Evolutionary conservation across 2,113 vertebrate species (phyloP), one percentile per base, ranked within the genome.

Genomic region (Choloepus hoffmanni): DNA sequence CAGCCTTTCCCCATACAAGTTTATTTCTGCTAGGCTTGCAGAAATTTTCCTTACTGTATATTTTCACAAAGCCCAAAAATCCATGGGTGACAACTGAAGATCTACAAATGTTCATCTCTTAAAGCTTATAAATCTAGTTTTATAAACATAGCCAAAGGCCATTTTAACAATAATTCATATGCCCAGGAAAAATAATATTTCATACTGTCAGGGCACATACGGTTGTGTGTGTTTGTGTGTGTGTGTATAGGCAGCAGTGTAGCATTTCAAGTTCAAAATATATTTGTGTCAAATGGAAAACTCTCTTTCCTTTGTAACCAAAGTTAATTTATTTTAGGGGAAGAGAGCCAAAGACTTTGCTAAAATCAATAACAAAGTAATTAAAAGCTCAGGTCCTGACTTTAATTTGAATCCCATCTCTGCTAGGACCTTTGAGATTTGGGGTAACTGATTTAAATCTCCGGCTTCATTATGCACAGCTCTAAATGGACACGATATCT

Each of bases 21-120:
- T 88, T 58, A 86, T 93, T 97, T 96, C 83, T 97, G 92, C 90
- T 96, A 21, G 40, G 48, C 36, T 89, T 96, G 92, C 89, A 97
- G 81, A 92, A 96, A 85, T 87, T 72, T 94, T 96, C 77, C 87
- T 26, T 62, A 11, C 50, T 81, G 3, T 85, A 7, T 67, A 65
- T 94, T 94, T 95, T 92, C 87, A 85, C 7, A 97, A 93, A 95
- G 36, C 74, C 89, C 33, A 5, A 92, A 96, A 85, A 26, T 86
- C 50, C 81, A 73, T 86, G 83, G 63, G 16, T 21, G 88, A 78
- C 67, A 92, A 95, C 33, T 85, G 24, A 72, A 93, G 45, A 73
- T 63, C 40, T 63, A 83, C 24, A 91, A 60, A 28, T 85, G 85
- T 95, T 73, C n/a, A 89, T 95, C 48, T 90, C 36, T 79, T 67